Percentiles rank a stretch among this genome's conserved stretches.
These are phyloP conservation scores for Dendrolimus pini DNA, from an alignment of 2,888 invertebrate genomes.

Conservation along the genomic window DNA sequence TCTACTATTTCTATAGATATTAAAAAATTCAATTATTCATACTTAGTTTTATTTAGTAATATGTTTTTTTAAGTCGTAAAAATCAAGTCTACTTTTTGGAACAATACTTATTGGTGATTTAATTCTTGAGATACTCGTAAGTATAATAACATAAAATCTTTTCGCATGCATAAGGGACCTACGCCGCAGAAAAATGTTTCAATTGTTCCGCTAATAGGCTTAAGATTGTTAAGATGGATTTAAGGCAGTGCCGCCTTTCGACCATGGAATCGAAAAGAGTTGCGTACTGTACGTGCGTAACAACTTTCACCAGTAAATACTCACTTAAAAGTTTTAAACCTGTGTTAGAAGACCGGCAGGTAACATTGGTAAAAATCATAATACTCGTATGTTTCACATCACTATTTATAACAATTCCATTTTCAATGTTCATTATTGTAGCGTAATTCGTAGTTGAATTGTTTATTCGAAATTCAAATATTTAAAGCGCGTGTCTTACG, in stretches of 20 bases:
- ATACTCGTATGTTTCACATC: not conserved
- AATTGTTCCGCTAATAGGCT: slow-evolving; percentile 6
- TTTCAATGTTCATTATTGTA: slow-evolving; percentile 10
- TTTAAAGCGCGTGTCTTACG: not conserved
- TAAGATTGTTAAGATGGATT: slow-evolving; percentile 7
- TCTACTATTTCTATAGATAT: no score
- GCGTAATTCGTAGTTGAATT: not conserved
- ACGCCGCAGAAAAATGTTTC: slow-evolving; percentile 7
- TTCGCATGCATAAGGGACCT: slow-evolving; percentile 10
- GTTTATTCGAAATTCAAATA: not conserved
- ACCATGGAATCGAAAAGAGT: not conserved
- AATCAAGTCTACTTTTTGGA: slow-evolving; percentile 1
- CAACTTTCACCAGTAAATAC: not conserved
- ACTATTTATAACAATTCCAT: slow-evolving; percentile 1
- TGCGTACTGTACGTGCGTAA: slow-evolving; percentile 6
- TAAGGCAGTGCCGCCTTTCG: slow-evolving; percentile 5
- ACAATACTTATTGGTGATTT: slow-evolving; percentile 4
- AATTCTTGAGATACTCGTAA: slow-evolving; percentile 9
- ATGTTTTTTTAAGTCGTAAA: no score
- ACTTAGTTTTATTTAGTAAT: no score
- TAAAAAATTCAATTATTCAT: no score
- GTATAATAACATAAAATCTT: slow-evolving; percentile 10
- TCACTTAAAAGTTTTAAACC: not conserved
- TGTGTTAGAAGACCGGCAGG: not conserved
- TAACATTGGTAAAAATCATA: not conserved